These are phyloP conservation scores for Zaprionus capensis DNA, from an alignment of 1,140 invertebrate species.

Conservation along the genomic window DNA sequence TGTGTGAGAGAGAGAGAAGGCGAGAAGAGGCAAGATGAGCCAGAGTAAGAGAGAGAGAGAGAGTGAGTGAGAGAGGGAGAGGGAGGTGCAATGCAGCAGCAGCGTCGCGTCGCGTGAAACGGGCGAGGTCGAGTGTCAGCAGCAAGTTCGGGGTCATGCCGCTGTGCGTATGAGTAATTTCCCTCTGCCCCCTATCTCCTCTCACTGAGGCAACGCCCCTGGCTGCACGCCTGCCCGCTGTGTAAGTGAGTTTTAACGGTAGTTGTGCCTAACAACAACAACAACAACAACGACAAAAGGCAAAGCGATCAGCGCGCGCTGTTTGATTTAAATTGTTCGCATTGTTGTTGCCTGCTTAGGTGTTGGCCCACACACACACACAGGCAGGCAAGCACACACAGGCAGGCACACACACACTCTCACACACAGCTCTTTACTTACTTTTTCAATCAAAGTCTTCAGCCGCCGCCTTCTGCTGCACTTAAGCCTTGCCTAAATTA, in stretches of 20 bases:
- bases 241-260: slow-evolving; percentile 81
- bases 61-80: background rate
- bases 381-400: background rate
- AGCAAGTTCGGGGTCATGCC: slow-evolving; percentile 31
- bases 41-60: background rate
- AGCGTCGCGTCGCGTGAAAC: slow-evolving; percentile 20
- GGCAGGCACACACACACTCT: background rate
- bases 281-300: slow-evolving; percentile 25
- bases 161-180: slow-evolving; percentile 48
- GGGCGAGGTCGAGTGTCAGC: slow-evolving; percentile 38
- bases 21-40: background rate
- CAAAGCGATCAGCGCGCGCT: slow-evolving; percentile 58
- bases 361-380: slow-evolving; percentile 46
- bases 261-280: slow-evolving; percentile 74
- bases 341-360: slow-evolving; percentile 53
- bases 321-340: slow-evolving; percentile 77
- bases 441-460: slow-evolving; percentile 50
- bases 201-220: background rate
- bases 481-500: slow-evolving; percentile 80
- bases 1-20: slow-evolving; percentile 20
- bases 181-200: background rate
- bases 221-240: slow-evolving; percentile 35
- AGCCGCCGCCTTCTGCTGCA: slow-evolving; percentile 33
- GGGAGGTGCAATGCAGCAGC: slow-evolving; percentile 24
- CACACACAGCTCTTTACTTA: background rate